A percentile compares a stretch with the other conserved stretches of the same genome.
Evolutionary conservation across 2,888 invertebrate genomes (phyloP).

Genomic region (Tuta absoluta): DNA sequence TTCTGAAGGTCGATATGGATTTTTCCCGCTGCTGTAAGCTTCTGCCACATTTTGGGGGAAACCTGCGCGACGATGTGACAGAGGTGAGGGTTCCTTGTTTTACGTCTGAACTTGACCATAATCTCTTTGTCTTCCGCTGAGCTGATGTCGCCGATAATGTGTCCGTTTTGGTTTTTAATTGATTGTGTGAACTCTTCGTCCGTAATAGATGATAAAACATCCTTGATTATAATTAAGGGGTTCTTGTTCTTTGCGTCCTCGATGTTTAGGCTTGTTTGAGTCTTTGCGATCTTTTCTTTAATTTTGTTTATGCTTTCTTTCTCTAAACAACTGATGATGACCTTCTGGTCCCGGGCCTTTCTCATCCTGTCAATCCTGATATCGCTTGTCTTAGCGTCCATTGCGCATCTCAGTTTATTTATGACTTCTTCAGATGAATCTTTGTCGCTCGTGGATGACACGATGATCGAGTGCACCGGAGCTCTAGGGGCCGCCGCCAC

Average conservation of each 20-base stretch:
- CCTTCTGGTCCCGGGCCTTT: too few relatives aligned
- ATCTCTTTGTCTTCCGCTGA: background rate
- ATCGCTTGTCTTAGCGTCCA: background rate
- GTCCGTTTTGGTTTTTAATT: background rate
- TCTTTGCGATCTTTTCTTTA: slow-evolving; percentile 4
- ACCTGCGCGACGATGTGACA: too few relatives aligned
- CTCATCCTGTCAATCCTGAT: background rate
- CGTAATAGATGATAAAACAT: background rate
- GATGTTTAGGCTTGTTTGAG: background rate
- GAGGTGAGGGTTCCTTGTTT: too few relatives aligned
- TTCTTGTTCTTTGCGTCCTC: background rate
- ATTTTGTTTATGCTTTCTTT: slow-evolving; percentile 9
- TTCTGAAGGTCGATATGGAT: background rate
- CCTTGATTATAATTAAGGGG: slow-evolving; percentile 8
- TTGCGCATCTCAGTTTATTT: background rate
- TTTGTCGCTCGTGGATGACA: background rate
- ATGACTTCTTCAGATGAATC: background rate
- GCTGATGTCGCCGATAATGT: background rate
- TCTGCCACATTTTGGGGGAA: background rate
- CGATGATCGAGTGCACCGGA: too few relatives aligned
- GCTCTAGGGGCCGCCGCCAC: too few relatives aligned
- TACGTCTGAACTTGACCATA: background rate
- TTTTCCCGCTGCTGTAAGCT: background rate
- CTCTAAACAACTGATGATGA: background rate
- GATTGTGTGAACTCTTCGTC: background rate